Base-by-base conservation (phyloP, 2,797 vertebrate genomes). In the Pangasius krempfi region DNA sequence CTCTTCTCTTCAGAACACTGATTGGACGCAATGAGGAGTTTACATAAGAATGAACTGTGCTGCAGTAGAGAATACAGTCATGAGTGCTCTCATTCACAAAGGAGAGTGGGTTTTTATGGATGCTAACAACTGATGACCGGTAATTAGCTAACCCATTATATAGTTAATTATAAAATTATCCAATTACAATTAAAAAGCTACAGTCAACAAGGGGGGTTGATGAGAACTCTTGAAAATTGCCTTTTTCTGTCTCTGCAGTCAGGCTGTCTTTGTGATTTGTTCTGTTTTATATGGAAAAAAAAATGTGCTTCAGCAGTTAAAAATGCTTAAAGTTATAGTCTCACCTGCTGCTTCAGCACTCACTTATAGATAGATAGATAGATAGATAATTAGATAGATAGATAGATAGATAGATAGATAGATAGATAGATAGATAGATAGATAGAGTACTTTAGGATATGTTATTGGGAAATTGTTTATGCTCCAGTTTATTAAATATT, bases 91-190 rank as follows among this genome's bases (percentile, higher is more conserved):
- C 14, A 66, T 44, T 86, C 84, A 83, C 27, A 86, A 73, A 70
- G 44, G 22, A 81, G 40, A 47, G 68, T 18, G 52, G 18, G 18
- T n/a, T 37, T 52, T 64, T 50, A 72, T 50, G 40, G 54, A 76
- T 18, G 37, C 44, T 66, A 85, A 75, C 76, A 88, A 88, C 84
- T 75, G 37, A 85, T 88, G 83, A 66, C 64, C 52, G 27, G 78
- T 82, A 87, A 90, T 90, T 91, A 88, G 76, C 40, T 60, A 47
- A 58, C 44, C 86, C 86, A 89, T 90, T 84, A 84, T 84, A 89
- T 33, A 81, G 56, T 84, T 86, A 56, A 88, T 90, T 90, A 66
- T 83, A 76, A 73, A 8, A 68, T 84, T 33, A 62, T 62, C 10
- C 54, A 88, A 88, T 83, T 75, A 75, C 68, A 84, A 54, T 84